A percentile compares a stretch with the other conserved stretches of the same genome.
Conservation (phyloP, 1,140 invertebrate species). For the Tetragonula clypearis region DNA sequence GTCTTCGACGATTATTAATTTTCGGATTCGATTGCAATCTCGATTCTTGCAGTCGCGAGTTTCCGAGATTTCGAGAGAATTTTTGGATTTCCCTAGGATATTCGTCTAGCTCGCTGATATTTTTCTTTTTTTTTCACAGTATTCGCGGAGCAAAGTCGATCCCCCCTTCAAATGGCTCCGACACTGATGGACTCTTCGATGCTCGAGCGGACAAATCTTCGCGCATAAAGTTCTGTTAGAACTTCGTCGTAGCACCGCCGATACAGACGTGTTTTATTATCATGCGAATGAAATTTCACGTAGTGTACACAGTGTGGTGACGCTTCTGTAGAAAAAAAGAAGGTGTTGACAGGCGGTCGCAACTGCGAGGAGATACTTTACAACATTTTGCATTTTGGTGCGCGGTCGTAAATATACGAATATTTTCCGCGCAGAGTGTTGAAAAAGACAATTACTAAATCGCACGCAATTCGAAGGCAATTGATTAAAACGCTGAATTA, state of each 20-base stretch:
- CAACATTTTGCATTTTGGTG: neutral
- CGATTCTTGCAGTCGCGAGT: too few species aligned
- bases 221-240: neutral
- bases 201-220: neutral
- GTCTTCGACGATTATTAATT: too few species aligned
- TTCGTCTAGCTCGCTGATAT: too few species aligned
- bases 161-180: neutral
- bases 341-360: neutral
- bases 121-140: neutral
- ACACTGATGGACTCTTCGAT: neutral
- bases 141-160: neutral
- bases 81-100: too few species aligned
- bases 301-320: neutral
- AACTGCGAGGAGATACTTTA: neutral
- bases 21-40: too few species aligned
- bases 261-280: neutral
- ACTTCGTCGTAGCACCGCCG: neutral
- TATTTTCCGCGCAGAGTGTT: neutral
- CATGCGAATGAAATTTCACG: neutral
- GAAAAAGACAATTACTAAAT: neutral
- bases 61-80: too few species aligned
- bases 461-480: neutral
- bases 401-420: neutral
- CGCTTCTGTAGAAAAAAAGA: neutral
- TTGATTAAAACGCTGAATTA: neutral